Evolutionary conservation across 64 coral and sea anemone species (phyloP).

Genomic region (Pocillopora damicornis): DNA sequence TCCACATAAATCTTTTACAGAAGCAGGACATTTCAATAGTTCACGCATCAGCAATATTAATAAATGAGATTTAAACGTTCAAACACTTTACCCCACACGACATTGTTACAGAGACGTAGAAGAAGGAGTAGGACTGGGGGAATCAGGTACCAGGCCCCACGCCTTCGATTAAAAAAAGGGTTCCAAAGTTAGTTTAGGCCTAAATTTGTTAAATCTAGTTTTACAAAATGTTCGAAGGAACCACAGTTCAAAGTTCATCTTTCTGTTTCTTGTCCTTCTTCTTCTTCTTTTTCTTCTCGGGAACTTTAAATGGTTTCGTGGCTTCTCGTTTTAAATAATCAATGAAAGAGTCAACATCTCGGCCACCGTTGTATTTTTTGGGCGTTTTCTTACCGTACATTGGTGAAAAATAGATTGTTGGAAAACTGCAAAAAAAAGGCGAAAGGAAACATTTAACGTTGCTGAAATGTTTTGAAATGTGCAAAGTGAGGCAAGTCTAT

Average conservation of each 20-base stretch:
- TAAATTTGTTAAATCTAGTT: conserved; percentile 31
- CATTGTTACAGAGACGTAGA: neutral
- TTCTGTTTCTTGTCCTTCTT: conserved; percentile 59
- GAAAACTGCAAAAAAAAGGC: conserved; percentile 54
- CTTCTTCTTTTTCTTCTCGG: conserved; percentile 62
- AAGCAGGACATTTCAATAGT: neutral
- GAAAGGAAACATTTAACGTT: neutral
- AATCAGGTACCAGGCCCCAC: neutral
- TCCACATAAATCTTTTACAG: neutral
- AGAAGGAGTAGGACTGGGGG: too few species aligned
- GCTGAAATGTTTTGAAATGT: too few species aligned
- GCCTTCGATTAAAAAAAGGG: neutral
- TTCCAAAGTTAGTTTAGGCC: neutral
- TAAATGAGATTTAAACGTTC: neutral
- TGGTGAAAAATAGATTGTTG: conserved; percentile 90
- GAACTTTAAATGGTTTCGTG: conserved; percentile 62
- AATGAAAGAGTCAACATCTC: conserved; percentile 81
- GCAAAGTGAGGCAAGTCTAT: too few species aligned
- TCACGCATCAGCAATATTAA: neutral
- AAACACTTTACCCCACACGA: neutral
- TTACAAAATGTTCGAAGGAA: neutral
- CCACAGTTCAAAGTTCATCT: conserved; percentile 32
- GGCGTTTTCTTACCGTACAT: conserved; percentile 82
- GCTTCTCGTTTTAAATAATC: conserved; percentile 90
- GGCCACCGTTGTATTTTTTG: conserved; percentile 68